Evolutionary conservation across 2,113 vertebrate genomes (phyloP).

Genomic region (Melozone crissalis): DNA sequence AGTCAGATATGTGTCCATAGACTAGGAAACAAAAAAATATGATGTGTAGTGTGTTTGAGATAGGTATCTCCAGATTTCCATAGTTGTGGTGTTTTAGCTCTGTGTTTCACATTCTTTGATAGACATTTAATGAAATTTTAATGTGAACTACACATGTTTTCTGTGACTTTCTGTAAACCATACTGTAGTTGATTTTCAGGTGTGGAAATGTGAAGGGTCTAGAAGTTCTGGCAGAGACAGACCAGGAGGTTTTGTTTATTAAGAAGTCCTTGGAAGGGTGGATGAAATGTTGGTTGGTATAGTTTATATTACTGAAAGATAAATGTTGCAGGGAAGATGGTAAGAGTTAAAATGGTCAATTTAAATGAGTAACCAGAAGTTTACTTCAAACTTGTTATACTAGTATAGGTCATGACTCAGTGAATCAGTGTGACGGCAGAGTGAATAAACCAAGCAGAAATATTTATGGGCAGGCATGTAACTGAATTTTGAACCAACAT

Average conservation of each 20-base stretch:
- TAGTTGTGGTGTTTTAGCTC: not conserved
- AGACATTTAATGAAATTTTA: not conserved
- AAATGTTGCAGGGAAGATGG: not conserved
- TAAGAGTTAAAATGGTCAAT: not conserved
- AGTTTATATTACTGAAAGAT: not conserved
- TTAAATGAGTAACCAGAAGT: not conserved
- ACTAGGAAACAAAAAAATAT: not conserved
- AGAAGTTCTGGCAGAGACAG: not conserved
- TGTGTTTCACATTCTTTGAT: not conserved
- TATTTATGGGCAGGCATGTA: not conserved
- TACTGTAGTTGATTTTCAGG: not conserved
- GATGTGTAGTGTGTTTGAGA: fast-evolving
- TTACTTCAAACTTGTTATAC: not conserved
- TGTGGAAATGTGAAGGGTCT: not conserved
- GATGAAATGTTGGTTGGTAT: not conserved
- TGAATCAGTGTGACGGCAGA: not conserved
- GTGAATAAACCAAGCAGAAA: not conserved
- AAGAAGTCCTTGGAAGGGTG: not conserved
- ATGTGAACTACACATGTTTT: not conserved
- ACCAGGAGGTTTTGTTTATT: not conserved
- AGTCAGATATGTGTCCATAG: not conserved
- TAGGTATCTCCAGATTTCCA: not conserved
- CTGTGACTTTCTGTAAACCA: not conserved
- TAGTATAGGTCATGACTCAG: not conserved
- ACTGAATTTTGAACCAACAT: not conserved